Evolutionary conservation across 2,888 invertebrate species (phyloP).

Genomic region (Pteria penguin): DNA sequence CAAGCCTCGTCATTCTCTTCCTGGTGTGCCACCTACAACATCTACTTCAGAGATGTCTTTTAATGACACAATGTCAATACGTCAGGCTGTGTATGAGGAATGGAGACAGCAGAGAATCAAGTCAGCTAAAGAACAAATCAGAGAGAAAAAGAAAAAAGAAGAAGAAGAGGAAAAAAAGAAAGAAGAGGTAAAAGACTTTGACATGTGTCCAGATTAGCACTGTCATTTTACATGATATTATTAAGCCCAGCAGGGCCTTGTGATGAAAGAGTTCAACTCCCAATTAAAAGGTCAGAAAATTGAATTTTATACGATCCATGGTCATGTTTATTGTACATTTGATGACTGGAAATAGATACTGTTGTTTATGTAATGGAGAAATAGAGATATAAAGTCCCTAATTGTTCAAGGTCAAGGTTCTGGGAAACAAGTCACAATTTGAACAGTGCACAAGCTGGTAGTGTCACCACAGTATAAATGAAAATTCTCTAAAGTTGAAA

Average conservation of each 20-base stretch:
- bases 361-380: no score
- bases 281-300: neutral
- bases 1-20: constrained; percentile 70
- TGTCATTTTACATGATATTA: neutral
- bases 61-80: constrained; percentile 66
- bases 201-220: neutral
- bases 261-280: neutral
- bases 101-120: constrained; percentile 67
- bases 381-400: no score
- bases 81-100: constrained; percentile 69
- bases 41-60: constrained; percentile 53
- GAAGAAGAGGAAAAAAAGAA: constrained; percentile 69
- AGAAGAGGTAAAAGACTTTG: constrained; percentile 57
- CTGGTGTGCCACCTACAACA: constrained; percentile 56
- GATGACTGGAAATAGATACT: no score
- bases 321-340: no score
- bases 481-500: no score
- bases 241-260: no score
- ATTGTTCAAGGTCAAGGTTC: no score
- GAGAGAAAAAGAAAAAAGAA: constrained; percentile 65
- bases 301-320: no score
- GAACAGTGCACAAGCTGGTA: no score
- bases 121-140: constrained; percentile 54
- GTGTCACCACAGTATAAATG: no score
- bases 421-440: no score